Evolutionary conservation across 2,113 vertebrate genomes (phyloP), one percentile per base, ranked within the genome.

Genomic region (Coryphaenoides rupestris): DNA sequence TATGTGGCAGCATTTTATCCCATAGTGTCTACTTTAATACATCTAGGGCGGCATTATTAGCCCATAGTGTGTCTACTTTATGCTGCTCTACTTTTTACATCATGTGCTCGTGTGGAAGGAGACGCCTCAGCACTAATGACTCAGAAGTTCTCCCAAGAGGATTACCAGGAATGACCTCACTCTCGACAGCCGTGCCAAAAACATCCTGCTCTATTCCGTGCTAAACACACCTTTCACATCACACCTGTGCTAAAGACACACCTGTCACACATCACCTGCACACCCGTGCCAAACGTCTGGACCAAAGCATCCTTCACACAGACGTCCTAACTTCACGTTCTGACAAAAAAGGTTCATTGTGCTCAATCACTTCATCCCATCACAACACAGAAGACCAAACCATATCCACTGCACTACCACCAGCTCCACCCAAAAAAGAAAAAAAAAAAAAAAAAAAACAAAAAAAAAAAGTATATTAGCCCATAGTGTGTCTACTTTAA

Each of bases 81-180:
- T 12, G 9, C 33, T 7, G 33, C 33, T 40, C 7, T 1, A 40
- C 33, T 12, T 40, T 40, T 9, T 40, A 40, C 33, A 40, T 12
- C 33, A 12, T n/a, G 4, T 60, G 50, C 26, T 57, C 63, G 65
- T 65, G 69, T 71, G 69, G 75, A 65, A 83, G 73, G 71, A 69
- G 81, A 77, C 67, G 76, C 77, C 76, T 75, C 70, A 74, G 77
- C 70, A 71, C 69, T 6, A 78, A 85, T 76, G 75, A 79, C 83
- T 85, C 79, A 86, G 78, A 86, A 86, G n/a, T n/a, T n/a, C 84
- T 89, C 84, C 83, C 80, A 86, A 87, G 87, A 89, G 87, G 84
- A 87, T 88, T 87, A 86, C 73, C 77, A 83, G 46, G 74, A 86
- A 49, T 85, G 81, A 87, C 81, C 85, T 84, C 78, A 81, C 84